These are phyloP conservation scores for Etheostoma spectabile DNA, from an alignment of 2,113 vertebrate genomes.

Conservation along the genomic window DNA sequence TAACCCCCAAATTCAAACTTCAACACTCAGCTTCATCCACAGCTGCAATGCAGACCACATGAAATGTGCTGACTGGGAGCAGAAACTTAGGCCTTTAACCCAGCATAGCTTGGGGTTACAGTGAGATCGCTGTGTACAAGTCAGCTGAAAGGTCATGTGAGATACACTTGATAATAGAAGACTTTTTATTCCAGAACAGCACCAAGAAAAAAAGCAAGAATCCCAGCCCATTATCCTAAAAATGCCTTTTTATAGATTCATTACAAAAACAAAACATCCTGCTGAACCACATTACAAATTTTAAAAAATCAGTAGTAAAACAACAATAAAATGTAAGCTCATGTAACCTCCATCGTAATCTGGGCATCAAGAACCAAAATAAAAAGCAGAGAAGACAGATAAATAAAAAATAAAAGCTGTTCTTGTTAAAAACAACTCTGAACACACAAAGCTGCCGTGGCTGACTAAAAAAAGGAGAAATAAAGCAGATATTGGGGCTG, in stretches of 20 bases:
- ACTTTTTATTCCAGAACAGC: background rate
- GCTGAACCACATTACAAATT: background rate
- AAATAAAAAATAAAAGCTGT: background rate
- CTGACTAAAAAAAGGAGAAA: conserved; percentile 37
- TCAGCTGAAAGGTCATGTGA: background rate
- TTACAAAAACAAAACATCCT: background rate
- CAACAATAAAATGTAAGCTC: background rate
- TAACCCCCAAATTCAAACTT: background rate
- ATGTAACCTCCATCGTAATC: background rate
- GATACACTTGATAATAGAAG: background rate
- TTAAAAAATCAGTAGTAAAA: background rate
- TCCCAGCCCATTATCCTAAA: background rate
- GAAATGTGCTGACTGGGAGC: background rate
- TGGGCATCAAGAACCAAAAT: background rate
- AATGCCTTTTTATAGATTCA: conserved; percentile 10
- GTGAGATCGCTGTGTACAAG: background rate
- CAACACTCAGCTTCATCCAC: background rate
- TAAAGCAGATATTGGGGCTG: conserved; percentile 34
- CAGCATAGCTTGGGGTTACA: background rate
- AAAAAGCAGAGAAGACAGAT: background rate
- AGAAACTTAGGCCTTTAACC: background rate
- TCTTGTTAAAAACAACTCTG: conserved; percentile 13
- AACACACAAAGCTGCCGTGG: conserved; percentile 13
- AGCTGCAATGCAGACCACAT: background rate
- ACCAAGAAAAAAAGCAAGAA: background rate